Evolutionary conservation across 2,888 invertebrate species (phyloP), one percentile per base, ranked within the genome.

Genomic region (Ashinkailepas kermadecensis): DNA sequence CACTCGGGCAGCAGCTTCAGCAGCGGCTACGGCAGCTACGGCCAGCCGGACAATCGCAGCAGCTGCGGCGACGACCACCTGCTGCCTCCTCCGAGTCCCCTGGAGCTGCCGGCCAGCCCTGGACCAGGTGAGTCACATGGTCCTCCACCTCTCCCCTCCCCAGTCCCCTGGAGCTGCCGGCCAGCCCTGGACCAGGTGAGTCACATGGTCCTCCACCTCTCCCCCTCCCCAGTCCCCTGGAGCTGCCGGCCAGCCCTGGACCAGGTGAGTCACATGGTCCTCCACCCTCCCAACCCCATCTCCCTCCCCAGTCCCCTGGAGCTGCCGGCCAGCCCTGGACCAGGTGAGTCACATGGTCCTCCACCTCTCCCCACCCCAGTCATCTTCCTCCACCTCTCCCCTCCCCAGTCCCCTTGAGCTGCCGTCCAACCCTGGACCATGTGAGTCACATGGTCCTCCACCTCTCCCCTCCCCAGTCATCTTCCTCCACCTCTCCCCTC

Each of bases 1-100:
- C 67, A 74, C 74, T 56, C 54, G 54, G 74, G 74, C 74, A 56
- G 74, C 74, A 74, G 74, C 74, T 74, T 74, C 74, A 74, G 74
- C 74, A 39, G 39, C 56, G 74, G 74, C 74, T 74, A 74, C 74
- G 74, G 74, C 74, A 74, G 74, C 74, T 13, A 56, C 56, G 74
- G 74, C 13, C 74, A 74, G 74, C 74, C 74, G 18, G 74, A 74
- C 74, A 74, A 56, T 21, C 74, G 74, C 56, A 74, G 74, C 74
- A 23, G 15, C 15, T 74, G 74, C 56, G 74, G 74, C 56, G 74
- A 74, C 54, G 74, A 74, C 21, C 74, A 18, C 56, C 74, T 74
- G 74, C 56, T 21, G 74, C 74, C 74, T 21, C 74, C 74, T 7
- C 21, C 54, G 54, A 54, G 39, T 7, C 74, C 74, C 9, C 74